phyloP scores from a whole-genome alignment of 1,140 invertebrate genomes.

The roundworm (Caenorhabditis elegans) region WBcel235 BX284604.4:4759501-4760000 shows the following conservation, averaged over 20 bases:
- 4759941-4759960: background rate
- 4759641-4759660: background rate
- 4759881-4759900: background rate
- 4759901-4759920: background rate
- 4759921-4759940: background rate
- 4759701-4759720: background rate
- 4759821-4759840: background rate
- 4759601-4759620: background rate
- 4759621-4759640: background rate
- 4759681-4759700: background rate
- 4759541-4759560: background rate
- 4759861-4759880: background rate
- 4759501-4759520: background rate
- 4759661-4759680: background rate
- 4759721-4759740: background rate
- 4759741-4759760: background rate
- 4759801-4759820: background rate
- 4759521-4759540: background rate
- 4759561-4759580: background rate
- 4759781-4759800: background rate
- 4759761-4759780: background rate
- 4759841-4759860: background rate
- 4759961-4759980: background rate
- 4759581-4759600: background rate
- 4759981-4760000: background rate